phyloP scores from a whole-genome alignment of 1,140 invertebrate species.

The Solenopsis invicta region DNA sequence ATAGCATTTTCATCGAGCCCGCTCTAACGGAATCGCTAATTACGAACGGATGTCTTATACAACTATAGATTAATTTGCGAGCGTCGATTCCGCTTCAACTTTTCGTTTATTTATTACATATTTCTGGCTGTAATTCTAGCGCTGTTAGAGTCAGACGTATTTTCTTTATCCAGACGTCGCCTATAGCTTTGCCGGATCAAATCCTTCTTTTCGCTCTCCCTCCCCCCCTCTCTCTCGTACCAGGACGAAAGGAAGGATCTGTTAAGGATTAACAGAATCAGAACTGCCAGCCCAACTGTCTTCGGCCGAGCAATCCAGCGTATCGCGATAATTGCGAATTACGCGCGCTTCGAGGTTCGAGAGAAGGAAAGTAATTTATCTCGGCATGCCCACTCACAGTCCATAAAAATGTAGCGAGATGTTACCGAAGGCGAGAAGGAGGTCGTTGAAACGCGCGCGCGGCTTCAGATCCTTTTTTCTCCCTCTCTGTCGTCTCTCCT shows the following conservation, averaged over 20 bases:
- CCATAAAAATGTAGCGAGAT: constrained; percentile 61
- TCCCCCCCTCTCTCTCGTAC: not conserved
- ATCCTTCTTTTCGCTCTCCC: constrained; percentile 22
- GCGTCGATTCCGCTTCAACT: constrained; percentile 15
- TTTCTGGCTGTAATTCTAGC: constrained; percentile 7
- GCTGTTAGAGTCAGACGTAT: constrained; percentile 13
- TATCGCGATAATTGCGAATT: constrained; percentile 65
- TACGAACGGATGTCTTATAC: not conserved
- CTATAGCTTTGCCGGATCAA: not conserved
- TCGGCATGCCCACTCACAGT: constrained; percentile 61
- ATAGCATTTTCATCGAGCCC: not conserved
- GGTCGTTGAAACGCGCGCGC: constrained; percentile 68
- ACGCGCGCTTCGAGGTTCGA: constrained; percentile 55
- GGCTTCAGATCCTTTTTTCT: constrained; percentile 59
- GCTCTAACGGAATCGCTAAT: constrained; percentile 15
- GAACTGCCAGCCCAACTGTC: constrained; percentile 61
- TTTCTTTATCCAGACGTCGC: constrained; percentile 24
- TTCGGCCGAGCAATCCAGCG: constrained; percentile 46
- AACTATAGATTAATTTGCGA: not conserved
- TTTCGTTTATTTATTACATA: constrained; percentile 60
- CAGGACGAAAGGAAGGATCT: constrained; percentile 24
- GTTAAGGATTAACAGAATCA: constrained; percentile 60
- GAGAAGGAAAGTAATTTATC: constrained; percentile 65
- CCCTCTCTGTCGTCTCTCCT: constrained; percentile 5
- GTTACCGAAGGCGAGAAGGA: constrained; percentile 56